phyloP scores from a whole-genome alignment of 2,888 invertebrate species.

The Orthosia gothica region DNA sequence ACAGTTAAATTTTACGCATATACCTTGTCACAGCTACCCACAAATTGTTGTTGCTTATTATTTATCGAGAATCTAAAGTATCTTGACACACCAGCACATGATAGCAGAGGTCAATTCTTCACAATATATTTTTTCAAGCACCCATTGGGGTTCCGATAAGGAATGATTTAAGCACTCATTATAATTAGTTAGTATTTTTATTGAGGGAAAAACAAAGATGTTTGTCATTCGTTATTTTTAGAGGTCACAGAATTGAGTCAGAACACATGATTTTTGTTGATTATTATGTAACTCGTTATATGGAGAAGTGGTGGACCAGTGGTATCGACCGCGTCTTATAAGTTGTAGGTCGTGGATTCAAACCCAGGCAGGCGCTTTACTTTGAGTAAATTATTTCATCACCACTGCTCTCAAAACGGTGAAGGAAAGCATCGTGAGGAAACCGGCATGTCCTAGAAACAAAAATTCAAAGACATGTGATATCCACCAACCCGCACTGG shows the following conservation, averaged over 20 bases:
- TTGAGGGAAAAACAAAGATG: slow-evolving; percentile 51
- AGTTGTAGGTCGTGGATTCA: too few species aligned
- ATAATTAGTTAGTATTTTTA: slow-evolving; percentile 63
- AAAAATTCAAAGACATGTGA: too few species aligned
- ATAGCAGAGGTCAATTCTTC: slow-evolving; percentile 57
- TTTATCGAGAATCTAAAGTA: slow-evolving; percentile 23
- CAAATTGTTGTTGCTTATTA: slow-evolving; percentile 1
- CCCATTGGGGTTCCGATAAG: slow-evolving; percentile 66
- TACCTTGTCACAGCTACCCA: not conserved
- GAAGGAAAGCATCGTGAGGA: too few species aligned
- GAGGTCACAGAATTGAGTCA: slow-evolving; percentile 49
- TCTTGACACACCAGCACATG: slow-evolving; percentile 30
- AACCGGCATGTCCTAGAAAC: too few species aligned
- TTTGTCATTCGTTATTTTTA: slow-evolving; percentile 57
- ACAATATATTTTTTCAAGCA: slow-evolving; percentile 45
- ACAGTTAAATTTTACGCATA: not conserved
- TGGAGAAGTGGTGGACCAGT: too few species aligned
- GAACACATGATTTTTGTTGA: slow-evolving; percentile 32
- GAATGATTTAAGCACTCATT: slow-evolving; percentile 55
- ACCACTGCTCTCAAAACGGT: too few species aligned
- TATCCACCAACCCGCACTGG: too few species aligned
- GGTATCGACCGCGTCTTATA: too few species aligned
- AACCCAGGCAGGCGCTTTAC: too few species aligned
- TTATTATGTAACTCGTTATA: slow-evolving; percentile 3
- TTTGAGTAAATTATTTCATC: too few species aligned